Base-by-base conservation (phyloP, 2,797 vertebrate species). In the Macropus fuliginosus region DNA sequence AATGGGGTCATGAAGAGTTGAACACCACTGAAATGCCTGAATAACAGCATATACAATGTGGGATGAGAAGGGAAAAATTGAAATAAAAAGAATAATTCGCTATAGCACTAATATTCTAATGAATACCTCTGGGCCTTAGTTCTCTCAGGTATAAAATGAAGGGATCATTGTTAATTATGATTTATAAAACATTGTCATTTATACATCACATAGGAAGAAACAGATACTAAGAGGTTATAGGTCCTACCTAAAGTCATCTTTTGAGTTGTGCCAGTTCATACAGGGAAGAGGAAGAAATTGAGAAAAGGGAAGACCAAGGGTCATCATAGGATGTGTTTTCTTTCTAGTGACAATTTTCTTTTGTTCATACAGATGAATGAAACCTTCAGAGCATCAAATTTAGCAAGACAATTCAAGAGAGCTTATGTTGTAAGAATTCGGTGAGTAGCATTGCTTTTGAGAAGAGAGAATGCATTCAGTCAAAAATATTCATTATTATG, bases 381-480 rank as follows among this genome's bases (percentile, higher is more conserved):
- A 74, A 54, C 94, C 56, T 97, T 98, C 91, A 93, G 54, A 96
- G 89, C 96, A 56, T 98, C 98, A 91, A 91, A 94, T 95, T 96
- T 98, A 94, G 96, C 92, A 96, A 96, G 92, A 59, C 96, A 97
- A 52, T 98, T 98, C 94, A 55, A 97, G 91, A 97, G 95, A 97
- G 95, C 93, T 94, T 95, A 96, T 95, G 98, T 98, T 92, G 93
- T 97, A 93, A 97, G 89, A 92, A 40, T 98, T 81, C 97, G 96
- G 98, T 98, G 54, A 98, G 98, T 98, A 89, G 62, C 95, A 93
- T 5, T 59, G 55, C 21, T 81, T 81, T 81, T 3, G 1, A 81
- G 40, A 16, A 24, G 74, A 46, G 40, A 81, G 2, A 40, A 27
- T 46, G 8, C 74, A 81, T 46, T 81, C 40, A 46, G 9, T 46